A percentile compares a stretch with the other conserved stretches of the same genome.
These are phyloP conservation scores for Lasius platythorax DNA, from an alignment of 2,888 invertebrate species.

Conservation along the genomic window DNA sequence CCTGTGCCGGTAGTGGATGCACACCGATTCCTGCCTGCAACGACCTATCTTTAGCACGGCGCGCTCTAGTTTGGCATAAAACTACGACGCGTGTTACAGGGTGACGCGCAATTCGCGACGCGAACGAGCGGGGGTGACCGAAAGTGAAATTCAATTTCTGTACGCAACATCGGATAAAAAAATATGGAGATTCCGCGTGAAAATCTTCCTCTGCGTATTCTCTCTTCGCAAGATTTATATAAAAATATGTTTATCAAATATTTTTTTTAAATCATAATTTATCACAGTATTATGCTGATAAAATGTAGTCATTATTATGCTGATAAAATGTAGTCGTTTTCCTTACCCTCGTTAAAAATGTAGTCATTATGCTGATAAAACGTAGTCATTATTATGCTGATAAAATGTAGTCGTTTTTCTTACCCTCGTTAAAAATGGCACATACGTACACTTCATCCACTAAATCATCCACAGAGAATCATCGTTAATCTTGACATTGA, in stretches of 20 bases:
- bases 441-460: neutral
- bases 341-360: conserved; percentile 10
- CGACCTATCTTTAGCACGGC: conserved; percentile 80
- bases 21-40: conserved; percentile 65
- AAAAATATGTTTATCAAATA: neutral
- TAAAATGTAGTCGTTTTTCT: neutral
- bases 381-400: neutral
- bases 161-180: neutral
- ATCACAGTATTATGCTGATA: no score
- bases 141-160: conserved; percentile 31
- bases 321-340: neutral
- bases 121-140: conserved; percentile 10
- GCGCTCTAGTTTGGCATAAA: conserved; percentile 72
- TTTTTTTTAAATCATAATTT: neutral
- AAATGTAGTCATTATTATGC: neutral
- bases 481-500: neutral
- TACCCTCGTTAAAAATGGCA: conserved; percentile 3
- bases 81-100: conserved; percentile 36
- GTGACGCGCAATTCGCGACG: conserved; percentile 35
- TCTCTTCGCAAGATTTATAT: neutral
- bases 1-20: conserved; percentile 68
- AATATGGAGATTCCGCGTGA: neutral
- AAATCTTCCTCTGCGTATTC: neutral
- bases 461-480: neutral
- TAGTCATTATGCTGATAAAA: no score